These are phyloP conservation scores for Atractosteus spatula DNA, from an alignment of 2,113 vertebrate species.

Conservation along the genomic window DNA sequence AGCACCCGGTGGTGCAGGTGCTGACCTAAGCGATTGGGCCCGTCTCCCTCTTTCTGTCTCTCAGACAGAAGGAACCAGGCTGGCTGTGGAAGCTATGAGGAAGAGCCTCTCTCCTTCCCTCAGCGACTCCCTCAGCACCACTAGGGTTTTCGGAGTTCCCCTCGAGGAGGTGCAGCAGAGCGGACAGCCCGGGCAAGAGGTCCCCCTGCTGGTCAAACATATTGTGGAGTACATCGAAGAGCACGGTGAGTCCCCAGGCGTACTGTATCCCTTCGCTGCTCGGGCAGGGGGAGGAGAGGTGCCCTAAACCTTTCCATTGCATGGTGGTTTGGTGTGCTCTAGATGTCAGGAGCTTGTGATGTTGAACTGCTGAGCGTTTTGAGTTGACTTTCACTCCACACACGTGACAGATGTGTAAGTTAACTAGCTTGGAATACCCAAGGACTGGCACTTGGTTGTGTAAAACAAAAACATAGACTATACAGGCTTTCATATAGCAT, in stretches of 20 bases:
- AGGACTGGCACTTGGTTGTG: too few relatives aligned
- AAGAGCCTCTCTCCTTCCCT: slow-evolving; percentile 95
- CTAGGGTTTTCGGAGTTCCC: slow-evolving; percentile 93
- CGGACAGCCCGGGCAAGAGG: slow-evolving; percentile 87
- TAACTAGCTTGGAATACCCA: too few relatives aligned
- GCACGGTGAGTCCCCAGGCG: slow-evolving; percentile 75
- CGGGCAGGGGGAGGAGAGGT: too few relatives aligned
- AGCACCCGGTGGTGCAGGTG: too few relatives aligned
- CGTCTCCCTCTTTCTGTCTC: not conserved
- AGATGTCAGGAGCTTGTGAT: too few relatives aligned
- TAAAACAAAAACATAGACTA: too few relatives aligned
- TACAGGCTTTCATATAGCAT: too few relatives aligned
- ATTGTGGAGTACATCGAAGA: slow-evolving; percentile 97
- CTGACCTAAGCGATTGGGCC: not conserved
- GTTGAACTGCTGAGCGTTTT: not conserved
- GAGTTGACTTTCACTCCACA: not conserved
- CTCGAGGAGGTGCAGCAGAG: slow-evolving; percentile 92
- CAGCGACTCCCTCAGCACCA: slow-evolving; percentile 88
- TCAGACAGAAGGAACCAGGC: slow-evolving; percentile 84
- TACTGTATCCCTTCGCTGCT: too few relatives aligned
- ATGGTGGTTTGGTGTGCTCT: too few relatives aligned
- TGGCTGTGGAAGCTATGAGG: slow-evolving; percentile 97
- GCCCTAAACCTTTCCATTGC: too few relatives aligned
- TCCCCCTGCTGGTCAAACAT: slow-evolving; percentile 91
- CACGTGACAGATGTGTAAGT: too few relatives aligned